phyloP scores from a whole-genome alignment of 2,888 invertebrate genomes.

The Pterostichus madidus region DNA sequence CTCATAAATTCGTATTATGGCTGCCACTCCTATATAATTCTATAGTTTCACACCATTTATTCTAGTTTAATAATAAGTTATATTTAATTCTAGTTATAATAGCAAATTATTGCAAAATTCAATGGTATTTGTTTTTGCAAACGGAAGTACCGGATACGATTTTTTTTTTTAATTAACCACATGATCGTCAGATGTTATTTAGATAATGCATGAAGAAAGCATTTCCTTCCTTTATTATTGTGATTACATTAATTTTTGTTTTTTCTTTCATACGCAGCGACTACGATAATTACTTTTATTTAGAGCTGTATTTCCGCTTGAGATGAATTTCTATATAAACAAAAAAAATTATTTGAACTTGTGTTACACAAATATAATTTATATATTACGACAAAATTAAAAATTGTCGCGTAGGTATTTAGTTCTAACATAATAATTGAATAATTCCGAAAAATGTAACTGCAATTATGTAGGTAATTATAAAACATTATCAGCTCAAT shows the following conservation, averaged over 20 bases:
- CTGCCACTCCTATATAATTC: too few species aligned
- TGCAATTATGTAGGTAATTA: too few species aligned
- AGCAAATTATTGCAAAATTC: neutral
- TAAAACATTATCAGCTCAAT: too few species aligned
- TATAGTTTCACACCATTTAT: too few species aligned
- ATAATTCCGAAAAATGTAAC: too few species aligned
- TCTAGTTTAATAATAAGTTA: too few species aligned
- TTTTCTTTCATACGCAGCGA: neutral
- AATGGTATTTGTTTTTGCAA: neutral
- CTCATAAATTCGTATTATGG: too few species aligned
- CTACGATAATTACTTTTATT: neutral
- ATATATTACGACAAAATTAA: too few species aligned
- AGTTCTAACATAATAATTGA: too few species aligned
- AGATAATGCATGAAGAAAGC: neutral
- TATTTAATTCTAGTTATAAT: too few species aligned
- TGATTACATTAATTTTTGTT: neutral
- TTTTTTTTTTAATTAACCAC: neutral
- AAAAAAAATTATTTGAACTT: neutral
- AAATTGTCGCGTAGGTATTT: too few species aligned
- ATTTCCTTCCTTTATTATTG: neutral
- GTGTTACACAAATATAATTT: neutral
- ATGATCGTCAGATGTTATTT: neutral
- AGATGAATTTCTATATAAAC: neutral
- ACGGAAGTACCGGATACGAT: slow-evolving; percentile 8
- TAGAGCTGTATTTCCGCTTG: neutral